A percentile compares a stretch with the other conserved stretches of the same genome.
Evolutionary conservation across 1,140 invertebrate genomes (phyloP).

Genomic region (Spodoptera frugiperda): DNA sequence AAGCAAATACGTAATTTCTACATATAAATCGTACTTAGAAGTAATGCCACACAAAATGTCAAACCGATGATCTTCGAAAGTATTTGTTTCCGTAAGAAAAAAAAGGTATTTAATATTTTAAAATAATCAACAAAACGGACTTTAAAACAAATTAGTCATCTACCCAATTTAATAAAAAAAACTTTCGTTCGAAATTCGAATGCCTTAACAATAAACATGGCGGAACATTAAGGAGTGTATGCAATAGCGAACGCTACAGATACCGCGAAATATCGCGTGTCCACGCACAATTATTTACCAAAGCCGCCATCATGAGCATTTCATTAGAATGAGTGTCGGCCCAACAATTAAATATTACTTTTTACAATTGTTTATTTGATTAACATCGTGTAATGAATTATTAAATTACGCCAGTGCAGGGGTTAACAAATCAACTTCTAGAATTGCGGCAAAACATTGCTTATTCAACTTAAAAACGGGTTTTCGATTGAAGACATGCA

Average conservation of each 20-base stretch:
- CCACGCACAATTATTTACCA: slow-evolving; percentile 19
- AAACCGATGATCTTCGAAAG: too few relatives aligned
- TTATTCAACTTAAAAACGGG: not conserved
- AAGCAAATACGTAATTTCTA: too few relatives aligned
- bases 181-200: slow-evolving; percentile 14
- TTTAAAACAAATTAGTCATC: too few relatives aligned
- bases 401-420: slow-evolving; percentile 11
- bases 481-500: slow-evolving; percentile 9
- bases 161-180: too few relatives aligned
- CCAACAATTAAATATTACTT: slow-evolving; percentile 2
- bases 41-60: too few relatives aligned
- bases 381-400: not conserved
- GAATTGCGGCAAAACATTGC: not conserved
- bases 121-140: too few relatives aligned
- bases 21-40: too few relatives aligned
- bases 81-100: too few relatives aligned
- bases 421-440: slow-evolving; percentile 8
- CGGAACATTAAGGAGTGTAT: slow-evolving; percentile 8
- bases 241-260: slow-evolving; percentile 25
- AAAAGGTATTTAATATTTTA: too few relatives aligned
- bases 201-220: slow-evolving; percentile 8
- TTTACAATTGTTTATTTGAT: slow-evolving; percentile 28
- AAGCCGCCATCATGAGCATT: slow-evolving; percentile 12
- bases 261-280: slow-evolving; percentile 30
- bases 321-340: slow-evolving; percentile 23